Evolutionary conservation across 2,888 invertebrate species (phyloP).

Genomic region (Mechanitis mazaeus): DNA sequence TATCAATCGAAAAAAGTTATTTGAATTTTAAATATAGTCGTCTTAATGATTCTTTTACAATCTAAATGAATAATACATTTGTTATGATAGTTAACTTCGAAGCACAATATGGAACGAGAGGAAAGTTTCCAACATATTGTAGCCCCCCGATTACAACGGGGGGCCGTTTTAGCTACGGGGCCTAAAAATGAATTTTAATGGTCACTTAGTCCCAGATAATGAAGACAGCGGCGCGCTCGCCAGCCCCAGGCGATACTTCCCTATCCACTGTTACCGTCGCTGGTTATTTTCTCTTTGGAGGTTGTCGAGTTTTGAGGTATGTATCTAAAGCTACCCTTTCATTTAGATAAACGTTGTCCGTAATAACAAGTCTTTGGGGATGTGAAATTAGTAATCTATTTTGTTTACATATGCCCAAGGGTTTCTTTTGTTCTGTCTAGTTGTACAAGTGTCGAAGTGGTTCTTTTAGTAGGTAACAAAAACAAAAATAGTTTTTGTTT

Average conservation of each 20-base stretch:
- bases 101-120: conserved; percentile 6
- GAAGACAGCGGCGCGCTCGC: conserved; percentile 46
- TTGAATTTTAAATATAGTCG: too few species aligned
- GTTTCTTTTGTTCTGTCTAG: conserved; percentile 11
- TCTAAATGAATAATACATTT: background rate
- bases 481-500: too few species aligned
- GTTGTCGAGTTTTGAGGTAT: conserved; percentile 21
- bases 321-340: conserved; percentile 24
- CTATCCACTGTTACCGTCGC: conserved; percentile 24
- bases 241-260: conserved; percentile 27
- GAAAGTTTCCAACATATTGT: conserved; percentile 13
- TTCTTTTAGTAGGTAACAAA: background rate
- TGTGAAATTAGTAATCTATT: conserved; percentile 25
- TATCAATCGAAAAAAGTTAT: too few species aligned
- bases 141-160: conserved; percentile 8
- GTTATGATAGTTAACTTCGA: background rate
- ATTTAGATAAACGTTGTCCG: conserved; percentile 23
- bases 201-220: conserved; percentile 59
- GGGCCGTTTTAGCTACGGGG: conserved; percentile 30
- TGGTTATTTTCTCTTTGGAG: conserved; percentile 25
- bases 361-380: conserved; percentile 28
- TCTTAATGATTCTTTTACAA: too few species aligned
- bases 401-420: conserved; percentile 19
- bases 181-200: conserved; percentile 68
- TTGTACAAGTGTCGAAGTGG: background rate